Evolutionary conservation across 2,113 vertebrate genomes (phyloP), one percentile per base, ranked within the genome.

Genomic region (Tachysurus vachellii): DNA sequence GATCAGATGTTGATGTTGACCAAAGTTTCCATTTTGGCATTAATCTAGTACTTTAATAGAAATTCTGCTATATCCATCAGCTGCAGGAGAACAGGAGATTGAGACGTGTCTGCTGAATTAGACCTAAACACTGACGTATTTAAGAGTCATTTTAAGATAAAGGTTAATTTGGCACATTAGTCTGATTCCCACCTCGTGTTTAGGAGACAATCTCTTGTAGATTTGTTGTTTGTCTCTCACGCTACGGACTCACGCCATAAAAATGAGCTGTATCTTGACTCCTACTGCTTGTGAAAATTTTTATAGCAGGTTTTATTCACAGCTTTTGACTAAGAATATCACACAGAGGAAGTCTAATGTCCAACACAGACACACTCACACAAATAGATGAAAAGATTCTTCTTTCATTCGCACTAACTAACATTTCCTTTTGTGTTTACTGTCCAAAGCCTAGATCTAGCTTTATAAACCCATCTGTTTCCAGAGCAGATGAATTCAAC

Each of bases 311-410:
- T 57, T 80, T 80, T 80, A 57, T 36, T 80, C 50, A 16, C 53
- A 80, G n/a, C 77, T 36, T 57, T 80, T 80, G 53, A 57, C 77
- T 80, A 36, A 80, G n/a, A 80, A 80, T 80, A 80, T 21, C 17
- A 0, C 14, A 2, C 14, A 36, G 54, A 9, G n/a, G 28, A 56
- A 57, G 28, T 13, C 64, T 84, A 57, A 84, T 73, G 68, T 87
- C 28, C 56, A 19, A 54, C 86, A 75, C 50, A 75, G 53, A 70
- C 21, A 59, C 28, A 80, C 31, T 36, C 36, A 6, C 77, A 71
- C 85, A 81, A 11, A 64, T 23, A 64, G 47, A 47, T 70, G 23
- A 66, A 80, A 86, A 86, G 44, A 53, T 54, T 26, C 10, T 73
- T 47, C 28, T 64, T 53, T 79, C 17, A 12, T 77, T 73, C 5